These are phyloP conservation scores for Platichthys stellatus DNA, from an alignment of 2,113 vertebrate species.

Conservation along the genomic window DNA sequence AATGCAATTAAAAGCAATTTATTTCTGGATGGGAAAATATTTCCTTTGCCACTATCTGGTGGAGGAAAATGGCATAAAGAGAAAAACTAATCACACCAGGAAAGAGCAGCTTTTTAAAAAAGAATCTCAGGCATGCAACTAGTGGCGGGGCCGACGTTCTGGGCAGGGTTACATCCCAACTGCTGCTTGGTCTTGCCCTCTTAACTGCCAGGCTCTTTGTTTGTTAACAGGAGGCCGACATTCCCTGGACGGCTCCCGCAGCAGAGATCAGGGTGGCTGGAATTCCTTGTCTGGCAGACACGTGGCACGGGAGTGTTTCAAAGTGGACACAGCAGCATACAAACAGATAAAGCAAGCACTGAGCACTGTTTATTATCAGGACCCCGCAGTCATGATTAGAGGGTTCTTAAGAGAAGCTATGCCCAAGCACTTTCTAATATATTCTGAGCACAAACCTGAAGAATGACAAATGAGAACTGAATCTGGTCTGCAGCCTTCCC, in stretches of 20 bases:
- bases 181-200: constrained; percentile 40
- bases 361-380: constrained; percentile 37
- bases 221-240: constrained; percentile 59
- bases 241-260: constrained; percentile 41
- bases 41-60: constrained; percentile 67
- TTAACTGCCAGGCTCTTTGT: constrained; percentile 57
- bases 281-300: constrained; percentile 57
- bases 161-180: constrained; percentile 62
- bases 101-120: constrained; percentile 52
- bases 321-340: constrained; percentile 25
- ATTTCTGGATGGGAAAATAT: constrained; percentile 77
- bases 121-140: constrained; percentile 75
- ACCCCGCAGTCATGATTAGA: constrained; percentile 5
- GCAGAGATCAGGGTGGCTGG: constrained; percentile 33
- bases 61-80: constrained; percentile 30
- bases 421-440: background rate
- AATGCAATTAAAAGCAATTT: constrained; percentile 66
- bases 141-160: constrained; percentile 53
- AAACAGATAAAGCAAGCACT: constrained; percentile 36
- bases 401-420: background rate
- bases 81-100: constrained; percentile 45
- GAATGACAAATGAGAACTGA: background rate
- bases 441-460: background rate
- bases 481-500: background rate
- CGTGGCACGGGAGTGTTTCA: constrained; percentile 46